These are phyloP conservation scores for Eumeta japonica DNA, from an alignment of 1,140 invertebrate species.

Conservation along the genomic window DNA sequence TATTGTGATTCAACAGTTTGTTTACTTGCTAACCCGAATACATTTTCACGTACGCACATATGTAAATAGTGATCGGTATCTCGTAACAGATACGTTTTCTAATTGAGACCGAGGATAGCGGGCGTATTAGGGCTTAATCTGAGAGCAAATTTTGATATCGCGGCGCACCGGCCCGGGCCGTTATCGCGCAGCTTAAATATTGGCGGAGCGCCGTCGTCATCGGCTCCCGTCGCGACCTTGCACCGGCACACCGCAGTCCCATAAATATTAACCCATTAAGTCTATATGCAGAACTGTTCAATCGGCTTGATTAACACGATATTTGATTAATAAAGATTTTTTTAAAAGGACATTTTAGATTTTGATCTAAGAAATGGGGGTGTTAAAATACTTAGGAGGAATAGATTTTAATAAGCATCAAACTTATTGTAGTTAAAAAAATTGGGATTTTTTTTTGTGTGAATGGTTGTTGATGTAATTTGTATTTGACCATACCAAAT, in stretches of 20 bases:
- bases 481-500: too few species aligned
- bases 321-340: neutral
- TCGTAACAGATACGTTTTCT: too few species aligned
- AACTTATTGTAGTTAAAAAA: neutral
- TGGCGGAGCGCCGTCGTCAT: conserved; percentile 31
- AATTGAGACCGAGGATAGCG: too few species aligned
- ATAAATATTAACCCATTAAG: conserved; percentile 21
- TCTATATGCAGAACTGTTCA: neutral
- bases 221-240: conserved; percentile 37
- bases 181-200: conserved; percentile 48
- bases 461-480: too few species aligned
- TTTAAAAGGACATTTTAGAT: neutral
- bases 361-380: too few species aligned
- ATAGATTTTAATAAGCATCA: neutral
- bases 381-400: too few species aligned
- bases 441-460: neutral
- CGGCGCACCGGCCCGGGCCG: conserved; percentile 47
- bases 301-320: too few species aligned
- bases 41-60: too few species aligned
- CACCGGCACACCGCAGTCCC: conserved; percentile 18
- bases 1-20: too few species aligned
- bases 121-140: conserved; percentile 49
- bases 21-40: too few species aligned
- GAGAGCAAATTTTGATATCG: conserved; percentile 50
- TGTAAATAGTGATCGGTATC: too few species aligned